Percentiles rank a stretch among this genome's conserved stretches.
phyloP scores from a whole-genome alignment of 2,113 vertebrate species.

The Siphamia tubifer region DNA sequence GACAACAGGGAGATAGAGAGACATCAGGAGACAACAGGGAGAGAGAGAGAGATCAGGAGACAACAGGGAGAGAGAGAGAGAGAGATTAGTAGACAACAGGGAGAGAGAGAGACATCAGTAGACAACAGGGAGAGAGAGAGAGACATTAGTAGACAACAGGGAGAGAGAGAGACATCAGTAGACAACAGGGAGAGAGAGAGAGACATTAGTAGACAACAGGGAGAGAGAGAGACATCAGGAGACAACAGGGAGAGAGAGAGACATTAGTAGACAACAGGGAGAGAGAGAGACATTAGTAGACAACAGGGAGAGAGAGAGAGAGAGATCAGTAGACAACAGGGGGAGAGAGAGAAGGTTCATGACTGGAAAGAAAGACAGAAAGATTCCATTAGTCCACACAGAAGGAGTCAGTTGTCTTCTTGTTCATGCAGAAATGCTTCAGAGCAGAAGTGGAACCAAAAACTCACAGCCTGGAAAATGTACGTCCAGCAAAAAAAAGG shows the following conservation, averaged over 20 bases:
- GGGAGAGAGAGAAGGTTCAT: constrained; percentile 29
- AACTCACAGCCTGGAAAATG: constrained; percentile 48
- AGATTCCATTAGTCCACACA: constrained; percentile 56
- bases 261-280: constrained; percentile 35
- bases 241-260: constrained; percentile 30
- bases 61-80: constrained; percentile 15
- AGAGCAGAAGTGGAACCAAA: constrained; percentile 52
- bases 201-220: no score
- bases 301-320: constrained; percentile 11
- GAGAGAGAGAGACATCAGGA: constrained; percentile 52
- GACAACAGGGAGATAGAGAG: not conserved
- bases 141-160: no score
- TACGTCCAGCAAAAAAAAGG: constrained; percentile 41
- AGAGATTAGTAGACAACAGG: constrained; percentile 44
- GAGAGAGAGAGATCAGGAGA: constrained; percentile 49
- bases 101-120: constrained; percentile 49
- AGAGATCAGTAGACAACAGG: constrained; percentile 44
- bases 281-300: no score
- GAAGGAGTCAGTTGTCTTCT: constrained; percentile 51
- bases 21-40: no score
- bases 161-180: constrained; percentile 52
- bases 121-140: not conserved
- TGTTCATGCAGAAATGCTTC: constrained; percentile 48
- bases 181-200: not conserved
- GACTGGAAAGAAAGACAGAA: constrained; percentile 44